Percentiles rank a stretch among this genome's conserved stretches.
Conservation (phyloP, 2,888 invertebrate species). For the Rotaria macrura region DNA sequence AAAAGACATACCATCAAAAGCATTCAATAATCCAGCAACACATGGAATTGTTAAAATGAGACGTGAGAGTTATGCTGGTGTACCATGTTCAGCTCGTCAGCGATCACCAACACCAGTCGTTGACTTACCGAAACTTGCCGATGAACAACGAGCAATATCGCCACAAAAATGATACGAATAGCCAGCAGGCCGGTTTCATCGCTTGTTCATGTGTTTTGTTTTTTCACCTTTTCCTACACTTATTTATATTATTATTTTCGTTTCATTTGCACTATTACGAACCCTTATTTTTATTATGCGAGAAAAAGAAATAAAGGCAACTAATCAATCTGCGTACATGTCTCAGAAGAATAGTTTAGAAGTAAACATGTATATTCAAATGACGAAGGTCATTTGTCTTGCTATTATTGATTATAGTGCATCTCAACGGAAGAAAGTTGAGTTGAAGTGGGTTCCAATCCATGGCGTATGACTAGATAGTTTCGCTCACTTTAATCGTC, state of each 20-base stretch:
- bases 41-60: background rate
- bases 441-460: no score
- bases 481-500: no score
- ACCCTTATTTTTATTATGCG: background rate
- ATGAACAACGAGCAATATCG: background rate
- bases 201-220: background rate
- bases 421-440: no score
- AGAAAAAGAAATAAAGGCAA: background rate
- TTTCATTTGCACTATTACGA: background rate
- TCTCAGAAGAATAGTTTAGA: no score
- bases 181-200: background rate
- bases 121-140: background rate
- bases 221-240: background rate
- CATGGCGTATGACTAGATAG: no score
- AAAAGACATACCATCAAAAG: background rate
- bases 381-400: no score
- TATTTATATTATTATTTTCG: background rate
- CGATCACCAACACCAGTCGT: background rate
- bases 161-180: background rate
- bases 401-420: no score
- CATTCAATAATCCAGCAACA: background rate
- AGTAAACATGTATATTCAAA: no score
- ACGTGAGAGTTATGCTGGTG: constrained; percentile 15
- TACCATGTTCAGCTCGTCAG: background rate
- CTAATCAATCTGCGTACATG: no score